phyloP scores from a whole-genome alignment of 1,140 invertebrate genomes.

The Anadara kagoshimensis region DNA sequence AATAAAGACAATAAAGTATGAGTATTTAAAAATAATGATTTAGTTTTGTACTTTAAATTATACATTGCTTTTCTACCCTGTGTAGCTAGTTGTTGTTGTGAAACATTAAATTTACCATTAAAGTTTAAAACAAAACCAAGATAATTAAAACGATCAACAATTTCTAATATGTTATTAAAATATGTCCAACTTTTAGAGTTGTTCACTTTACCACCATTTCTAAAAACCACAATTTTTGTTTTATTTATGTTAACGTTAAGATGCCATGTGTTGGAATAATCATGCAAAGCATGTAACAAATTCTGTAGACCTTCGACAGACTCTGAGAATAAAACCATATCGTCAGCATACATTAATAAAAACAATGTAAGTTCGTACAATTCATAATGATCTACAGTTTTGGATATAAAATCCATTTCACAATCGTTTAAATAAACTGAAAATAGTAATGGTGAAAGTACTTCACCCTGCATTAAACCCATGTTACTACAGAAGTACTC shows the following conservation, averaged over 20 bases:
- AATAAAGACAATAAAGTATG: constrained; percentile 8
- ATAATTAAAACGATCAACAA: constrained; percentile 34
- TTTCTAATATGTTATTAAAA: constrained; percentile 18
- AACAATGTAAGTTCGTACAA: constrained; percentile 22
- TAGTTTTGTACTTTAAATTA: constrained; percentile 1
- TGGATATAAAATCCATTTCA: not conserved
- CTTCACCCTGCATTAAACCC: constrained; percentile 31
- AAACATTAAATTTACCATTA: constrained; percentile 20
- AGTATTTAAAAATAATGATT: constrained; percentile 1
- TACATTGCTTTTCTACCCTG: constrained; percentile 20
- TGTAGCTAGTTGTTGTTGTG: constrained; percentile 4
- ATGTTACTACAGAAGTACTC: constrained; percentile 22
- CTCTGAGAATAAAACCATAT: constrained; percentile 32
- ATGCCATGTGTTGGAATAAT: constrained; percentile 13
- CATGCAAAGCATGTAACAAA: constrained; percentile 26
- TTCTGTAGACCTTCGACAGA: constrained; percentile 16
- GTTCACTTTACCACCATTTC: constrained; percentile 18
- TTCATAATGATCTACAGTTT: constrained; percentile 7
- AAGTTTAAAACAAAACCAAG: constrained; percentile 28
- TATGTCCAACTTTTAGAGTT: constrained; percentile 22
- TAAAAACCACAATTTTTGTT: constrained; percentile 35
- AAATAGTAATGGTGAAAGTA: constrained; percentile 33
- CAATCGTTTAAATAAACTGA: constrained; percentile 34
- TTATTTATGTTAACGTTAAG: constrained; percentile 30
- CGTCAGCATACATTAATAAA: constrained; percentile 36